Evolutionary conservation across 2,113 vertebrate genomes (phyloP), one percentile per base, ranked within the genome.

Genomic region (Ageneiosus marmoratus): DNA sequence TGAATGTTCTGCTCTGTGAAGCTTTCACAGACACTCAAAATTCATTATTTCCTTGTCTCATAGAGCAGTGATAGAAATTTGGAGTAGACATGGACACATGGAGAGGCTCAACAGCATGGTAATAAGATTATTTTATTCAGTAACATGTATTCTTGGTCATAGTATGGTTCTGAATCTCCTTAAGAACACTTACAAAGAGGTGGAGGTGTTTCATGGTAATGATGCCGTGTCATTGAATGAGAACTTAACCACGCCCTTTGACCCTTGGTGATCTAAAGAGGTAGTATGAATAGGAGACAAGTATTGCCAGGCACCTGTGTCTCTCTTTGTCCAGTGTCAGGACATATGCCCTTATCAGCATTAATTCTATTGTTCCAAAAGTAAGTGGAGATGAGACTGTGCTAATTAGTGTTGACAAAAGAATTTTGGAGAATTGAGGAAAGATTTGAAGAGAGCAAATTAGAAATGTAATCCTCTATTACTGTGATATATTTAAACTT

Each of bases 281-380:
- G 27, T 58, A 0, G 22, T 6, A 77, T 56, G 53, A n/a, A 29
- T 51, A 20, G 32, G 37, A 15, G 67, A 15, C 13, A 56, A 32
- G 9, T 70, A 13, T 34, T 65, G 34, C 79, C 69, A 86, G 84
- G 85, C 90, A 89, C 91, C 92, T 90, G 89, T 84, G 78, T 88
- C 24, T 84, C 82, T 70, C 32, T 34, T 56, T 56, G 58, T 72
- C 77, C 70, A 70, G 24, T 34, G 34, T 56, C 32, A 8, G 41
- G 32, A 62, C 18, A 34, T 22, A 7, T 11, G 6, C 9, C 9
- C 11, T 81, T 51, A 74, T 62, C 18, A 73, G 24, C 20, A 37
- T 34, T 56, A 27, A 50, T 13, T 55, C 32, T 27, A 55, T 22
- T 81, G n/a, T n/a, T 48, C 2, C 10, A 60, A 70, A 70, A n/a